These are phyloP conservation scores for Lycodopsis pacificus DNA, from an alignment of 2,797 vertebrate genomes.

Conservation along the genomic window DNA sequence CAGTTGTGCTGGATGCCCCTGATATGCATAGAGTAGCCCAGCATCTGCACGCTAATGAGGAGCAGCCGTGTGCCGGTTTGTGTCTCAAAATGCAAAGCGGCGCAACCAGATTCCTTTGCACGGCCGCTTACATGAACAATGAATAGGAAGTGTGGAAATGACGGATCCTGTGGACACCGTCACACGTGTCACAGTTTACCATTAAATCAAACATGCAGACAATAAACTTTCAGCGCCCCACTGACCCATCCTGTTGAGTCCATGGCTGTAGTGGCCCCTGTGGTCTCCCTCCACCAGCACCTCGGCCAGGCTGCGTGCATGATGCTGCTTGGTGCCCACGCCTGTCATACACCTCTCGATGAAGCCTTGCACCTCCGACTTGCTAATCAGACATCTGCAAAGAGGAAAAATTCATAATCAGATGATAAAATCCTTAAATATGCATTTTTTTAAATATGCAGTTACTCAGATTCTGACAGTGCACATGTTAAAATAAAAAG, in stretches of 20 bases:
- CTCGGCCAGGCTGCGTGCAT: constrained; percentile 81
- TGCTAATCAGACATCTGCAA: constrained; percentile 80
- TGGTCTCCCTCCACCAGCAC: constrained; percentile 85
- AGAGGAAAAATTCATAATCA: neutral
- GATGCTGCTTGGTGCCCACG: constrained; percentile 78
- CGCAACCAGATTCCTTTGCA: too few relatives aligned
- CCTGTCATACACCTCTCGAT: constrained; percentile 81
- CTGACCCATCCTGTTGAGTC: constrained; percentile 86
- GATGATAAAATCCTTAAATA: neutral
- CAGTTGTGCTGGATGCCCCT: too few relatives aligned
- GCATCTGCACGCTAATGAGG: too few relatives aligned
- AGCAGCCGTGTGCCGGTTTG: too few relatives aligned
- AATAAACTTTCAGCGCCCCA: neutral
- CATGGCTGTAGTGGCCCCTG: constrained; percentile 87
- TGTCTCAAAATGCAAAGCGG: too few relatives aligned
- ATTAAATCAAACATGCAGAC: neutral
- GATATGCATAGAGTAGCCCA: too few relatives aligned
- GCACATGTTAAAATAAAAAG: neutral
- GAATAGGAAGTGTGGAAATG: neutral
- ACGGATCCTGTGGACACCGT: too few relatives aligned
- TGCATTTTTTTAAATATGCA: too few relatives aligned
- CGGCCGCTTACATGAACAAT: neutral
- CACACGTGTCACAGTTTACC: neutral
- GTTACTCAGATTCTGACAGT: neutral
- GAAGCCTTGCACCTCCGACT: constrained; percentile 77